Conservation (phyloP, 2,888 invertebrate genomes). For the Ornithoptera priamus region DNA sequence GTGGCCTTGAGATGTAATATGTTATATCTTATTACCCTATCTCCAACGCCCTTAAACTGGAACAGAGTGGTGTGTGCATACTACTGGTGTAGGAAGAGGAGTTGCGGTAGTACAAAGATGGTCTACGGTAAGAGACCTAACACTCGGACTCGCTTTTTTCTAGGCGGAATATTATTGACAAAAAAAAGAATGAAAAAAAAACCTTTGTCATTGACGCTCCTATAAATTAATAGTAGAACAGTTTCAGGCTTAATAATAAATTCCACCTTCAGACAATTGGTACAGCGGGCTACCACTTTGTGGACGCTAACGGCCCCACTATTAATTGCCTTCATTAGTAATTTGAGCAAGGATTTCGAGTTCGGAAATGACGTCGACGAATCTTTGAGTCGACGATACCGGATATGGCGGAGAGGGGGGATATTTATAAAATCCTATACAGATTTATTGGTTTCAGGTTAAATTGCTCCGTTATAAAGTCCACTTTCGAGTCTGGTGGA, state of each 20-base stretch:
- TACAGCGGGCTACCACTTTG: conserved; percentile 44
- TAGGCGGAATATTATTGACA: background rate
- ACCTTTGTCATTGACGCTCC: conserved; percentile 19
- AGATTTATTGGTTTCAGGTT: background rate
- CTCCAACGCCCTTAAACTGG: too few relatives aligned
- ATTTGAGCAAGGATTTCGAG: conserved; percentile 51
- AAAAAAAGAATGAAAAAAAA: conserved; percentile 34
- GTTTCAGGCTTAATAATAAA: conserved; percentile 38
- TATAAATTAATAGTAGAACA: background rate
- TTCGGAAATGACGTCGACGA: conserved; percentile 48
- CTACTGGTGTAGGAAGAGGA: too few relatives aligned
- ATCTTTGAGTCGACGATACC: conserved; percentile 3
- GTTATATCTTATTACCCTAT: too few relatives aligned
- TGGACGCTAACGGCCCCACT: conserved; percentile 51
- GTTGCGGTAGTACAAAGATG: too few relatives aligned
- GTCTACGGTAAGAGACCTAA: too few relatives aligned
- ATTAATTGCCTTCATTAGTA: conserved; percentile 64
- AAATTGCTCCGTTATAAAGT: conserved; percentile 5
- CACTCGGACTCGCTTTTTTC: background rate
- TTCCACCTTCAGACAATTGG: conserved; percentile 41
- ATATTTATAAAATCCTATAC: conserved; percentile 7
- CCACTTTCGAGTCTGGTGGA: background rate
- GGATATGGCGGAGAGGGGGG: background rate
- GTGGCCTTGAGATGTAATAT: too few relatives aligned
- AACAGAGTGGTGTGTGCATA: too few relatives aligned